phyloP scores from a whole-genome alignment of 1,140 invertebrate genomes.

The Lepidotrigona ventralis region DNA sequence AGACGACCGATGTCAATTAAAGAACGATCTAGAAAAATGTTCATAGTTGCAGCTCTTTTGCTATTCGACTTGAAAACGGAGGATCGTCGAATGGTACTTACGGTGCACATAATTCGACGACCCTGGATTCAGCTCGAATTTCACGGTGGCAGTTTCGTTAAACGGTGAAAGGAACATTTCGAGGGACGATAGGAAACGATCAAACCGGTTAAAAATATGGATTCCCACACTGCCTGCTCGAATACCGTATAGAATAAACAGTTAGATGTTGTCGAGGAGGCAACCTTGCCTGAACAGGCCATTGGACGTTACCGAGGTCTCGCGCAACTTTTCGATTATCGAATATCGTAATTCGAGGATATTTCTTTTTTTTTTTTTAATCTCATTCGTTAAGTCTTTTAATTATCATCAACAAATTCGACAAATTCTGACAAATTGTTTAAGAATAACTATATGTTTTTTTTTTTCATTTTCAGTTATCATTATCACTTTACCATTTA shows the following conservation, averaged over 20 bases:
- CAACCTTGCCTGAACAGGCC: conserved; percentile 15
- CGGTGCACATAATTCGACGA: not conserved
- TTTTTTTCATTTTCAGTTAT: no score
- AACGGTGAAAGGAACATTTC: conserved; percentile 48
- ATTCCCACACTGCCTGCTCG: conserved; percentile 55
- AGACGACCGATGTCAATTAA: not conserved
- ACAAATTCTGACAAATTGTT: no score
- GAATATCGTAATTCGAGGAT: not conserved
- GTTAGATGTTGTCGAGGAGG: conserved; percentile 46
- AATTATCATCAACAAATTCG: no score
- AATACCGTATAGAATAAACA: conserved; percentile 65
- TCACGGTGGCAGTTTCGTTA: conserved; percentile 27
- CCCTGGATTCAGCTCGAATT: conserved; percentile 12
- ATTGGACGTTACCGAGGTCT: conserved; percentile 12
- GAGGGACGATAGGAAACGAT: conserved; percentile 59
- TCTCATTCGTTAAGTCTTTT: not conserved
- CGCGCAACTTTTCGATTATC: conserved; percentile 13
- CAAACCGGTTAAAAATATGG: conserved; percentile 71
- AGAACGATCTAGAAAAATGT: not conserved
- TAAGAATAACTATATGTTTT: no score
- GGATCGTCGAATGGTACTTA: not conserved
- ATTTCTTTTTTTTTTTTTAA: not conserved
- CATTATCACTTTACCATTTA: no score
- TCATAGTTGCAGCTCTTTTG: not conserved
- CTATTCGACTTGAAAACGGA: not conserved